Conservation (phyloP, 2,888 invertebrate genomes). For the Ennomos quercinarius region DNA sequence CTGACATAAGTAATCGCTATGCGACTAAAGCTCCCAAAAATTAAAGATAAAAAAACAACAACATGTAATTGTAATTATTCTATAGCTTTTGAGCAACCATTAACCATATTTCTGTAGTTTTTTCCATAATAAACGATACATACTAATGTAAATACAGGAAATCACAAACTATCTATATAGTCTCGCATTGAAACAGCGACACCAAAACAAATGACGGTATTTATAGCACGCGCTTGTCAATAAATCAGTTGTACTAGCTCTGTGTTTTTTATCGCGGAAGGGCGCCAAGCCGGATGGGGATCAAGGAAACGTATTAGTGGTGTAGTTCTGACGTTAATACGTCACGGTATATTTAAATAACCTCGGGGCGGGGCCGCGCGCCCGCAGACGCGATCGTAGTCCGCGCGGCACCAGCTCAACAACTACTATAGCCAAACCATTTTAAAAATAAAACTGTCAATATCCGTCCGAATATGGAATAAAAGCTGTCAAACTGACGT, state of each 20-base stretch:
- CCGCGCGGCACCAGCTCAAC: constrained; percentile 68
- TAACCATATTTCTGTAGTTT: too few relatives aligned
- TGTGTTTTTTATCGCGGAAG: constrained; percentile 58
- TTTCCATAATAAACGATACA: too few relatives aligned
- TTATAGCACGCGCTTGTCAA: constrained; percentile 63
- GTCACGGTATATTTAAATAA: constrained; percentile 72
- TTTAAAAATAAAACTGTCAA: constrained; percentile 24
- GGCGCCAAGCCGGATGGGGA: constrained; percentile 62
- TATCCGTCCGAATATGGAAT: constrained; percentile 32
- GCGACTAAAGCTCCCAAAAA: too few relatives aligned
- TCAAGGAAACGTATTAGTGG: constrained; percentile 65
- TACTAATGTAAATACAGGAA: too few relatives aligned
- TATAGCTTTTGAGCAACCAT: too few relatives aligned
- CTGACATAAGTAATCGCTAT: too few relatives aligned
- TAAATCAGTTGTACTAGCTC: constrained; percentile 46
- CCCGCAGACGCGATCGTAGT: constrained; percentile 56
- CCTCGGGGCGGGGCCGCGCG: constrained; percentile 62
- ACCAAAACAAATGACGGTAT: constrained; percentile 52
- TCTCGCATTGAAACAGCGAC: constrained; percentile 34
- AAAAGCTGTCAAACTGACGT: constrained; percentile 23
- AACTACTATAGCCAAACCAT: constrained; percentile 13
- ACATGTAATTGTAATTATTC: too few relatives aligned
- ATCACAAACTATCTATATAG: too few relatives aligned
- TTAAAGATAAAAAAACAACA: too few relatives aligned
- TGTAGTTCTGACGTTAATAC: constrained; percentile 49